A percentile compares a stretch with the other conserved stretches of the same genome.
Evolutionary conservation across 2,797 vertebrate genomes (phyloP).

Genomic region (Xenops minutus): DNA sequence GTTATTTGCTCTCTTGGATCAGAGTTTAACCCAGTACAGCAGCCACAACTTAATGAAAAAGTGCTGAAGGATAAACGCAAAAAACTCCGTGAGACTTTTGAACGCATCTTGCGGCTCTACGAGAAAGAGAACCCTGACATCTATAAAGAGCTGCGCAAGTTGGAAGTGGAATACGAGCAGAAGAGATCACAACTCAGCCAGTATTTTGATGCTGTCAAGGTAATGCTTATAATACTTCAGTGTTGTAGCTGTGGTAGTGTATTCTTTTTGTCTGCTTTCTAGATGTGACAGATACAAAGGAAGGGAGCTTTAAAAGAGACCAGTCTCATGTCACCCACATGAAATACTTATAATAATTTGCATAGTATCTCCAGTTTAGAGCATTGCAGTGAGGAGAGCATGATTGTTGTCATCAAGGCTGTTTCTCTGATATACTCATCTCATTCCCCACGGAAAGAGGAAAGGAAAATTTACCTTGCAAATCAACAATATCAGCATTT

Average conservation of each 20-base stretch:
- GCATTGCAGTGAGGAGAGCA: not conserved
- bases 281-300: not conserved
- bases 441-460: not conserved
- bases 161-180: slow-evolving; percentile 95
- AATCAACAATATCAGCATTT: not conserved
- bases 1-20: not conserved
- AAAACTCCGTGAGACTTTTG: slow-evolving; percentile 96
- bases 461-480: not conserved
- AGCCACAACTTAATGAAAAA: slow-evolving; percentile 91
- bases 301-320: not conserved
- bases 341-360: not conserved
- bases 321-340: not conserved
- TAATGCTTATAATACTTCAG: not conserved
- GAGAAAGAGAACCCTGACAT: slow-evolving; percentile 98
- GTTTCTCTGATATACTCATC: not conserved
- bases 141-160: slow-evolving; percentile 92
- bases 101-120: slow-evolving; percentile 92
- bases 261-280: not conserved
- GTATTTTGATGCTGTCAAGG: slow-evolving; percentile 86
- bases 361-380: not conserved
- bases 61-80: slow-evolving; percentile 97
- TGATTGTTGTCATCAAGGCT: not conserved
- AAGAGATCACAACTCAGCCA: slow-evolving; percentile 92
- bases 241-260: not conserved
- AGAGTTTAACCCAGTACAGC: slow-evolving; percentile 98